Base-by-base conservation (phyloP, 1,140 invertebrate species). In the Brachionus sp. region DNA sequence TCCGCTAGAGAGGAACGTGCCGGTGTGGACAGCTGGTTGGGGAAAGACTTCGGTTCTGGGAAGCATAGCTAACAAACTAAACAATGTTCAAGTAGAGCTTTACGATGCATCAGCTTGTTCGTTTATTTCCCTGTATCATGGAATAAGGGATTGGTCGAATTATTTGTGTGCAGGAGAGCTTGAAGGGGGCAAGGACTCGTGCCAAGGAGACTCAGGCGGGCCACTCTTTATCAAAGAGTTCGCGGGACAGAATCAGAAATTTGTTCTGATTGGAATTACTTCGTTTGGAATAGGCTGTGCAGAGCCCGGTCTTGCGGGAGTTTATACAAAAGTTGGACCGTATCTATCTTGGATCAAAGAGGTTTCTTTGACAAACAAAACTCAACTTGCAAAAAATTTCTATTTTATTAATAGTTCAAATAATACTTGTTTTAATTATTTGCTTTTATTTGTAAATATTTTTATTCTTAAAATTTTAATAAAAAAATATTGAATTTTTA, bases 201-300 rank as follows among this genome's bases (percentile, higher is more conserved):
- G 80, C n/a, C 80, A 82, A 68, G 80, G 77, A 25, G 80, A 82
- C 19, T 66, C 57, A 16, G 80, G 80, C 23, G 42, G 42, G 13
- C 42, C 57, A 33, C 12, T 82, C 4, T 70, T 53, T 53, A 50
- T 68, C 9, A 66, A 68, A 37, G 57, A 66, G 1, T 25, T 5
- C 7, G 3, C 12, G 2, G 12, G 29, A 2, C 16, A 23, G 2
- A 39, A 1, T 12, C 35, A 64, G 23, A 39, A 64, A 12, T 64
- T 64, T 46, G 35, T 66, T 44, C 29, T 66, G 4, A 50, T 68
- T 35, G 80, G 80, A 4, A 82, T 82, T 23, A 57, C 50, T 33
- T 82, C 80, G 13, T 82, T 62, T 37, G 80, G 80, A 25, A 57
- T 62, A n/a, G 57, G 57, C 7, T 82, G 80, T 53, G 80, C 80